Base-by-base conservation (phyloP, 2,888 invertebrate species). In the Augiades crinisus region DNA sequence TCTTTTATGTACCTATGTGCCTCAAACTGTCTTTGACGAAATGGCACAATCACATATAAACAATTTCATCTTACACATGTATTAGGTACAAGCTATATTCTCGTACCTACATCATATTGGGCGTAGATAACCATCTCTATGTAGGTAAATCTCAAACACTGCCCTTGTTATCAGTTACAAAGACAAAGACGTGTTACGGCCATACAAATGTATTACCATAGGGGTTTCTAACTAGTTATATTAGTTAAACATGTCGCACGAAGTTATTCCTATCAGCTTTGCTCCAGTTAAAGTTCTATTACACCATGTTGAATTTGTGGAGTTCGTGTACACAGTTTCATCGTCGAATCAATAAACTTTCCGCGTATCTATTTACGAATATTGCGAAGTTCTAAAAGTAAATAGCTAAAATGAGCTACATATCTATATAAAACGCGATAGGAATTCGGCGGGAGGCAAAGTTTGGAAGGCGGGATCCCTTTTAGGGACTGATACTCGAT, bases 341-440 rank as follows among this genome's bases (percentile, higher is more conserved):
- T 41, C 16, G 21, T 5, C 17, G 12, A 34, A 41, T 22, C 41
- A 24, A 49, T 34, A 34, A 24, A 17, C 41, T 34, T 24, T 31
- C 30, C 16, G 8, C 12, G 31, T 40, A 17, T 41, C 36, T 40
- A 22, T 40, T 40, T 49, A 24, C 21, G 31, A 41, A 49, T 40
- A 41, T 41, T 33, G 16, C 14, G 4, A 10, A 38, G n/a, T 38
- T 41, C 14, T 22, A 49, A 30, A 47, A 38, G 47, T 47, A 31
- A 38, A 38, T 21, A 31, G 38, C 14, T 21, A 33, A 45, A 45
- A 45, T 45, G 34, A 34, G 34, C 17, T 34, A 17, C 21, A 34
- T n/a, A 22, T 30, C 6, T 22, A 30, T n/a, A 31, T 33, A 21
- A 21, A 21, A 3, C 12, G 10, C 30, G 41, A 30, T 13, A 8